phyloP scores from a whole-genome alignment of 2,113 vertebrate species.

The Trichechus manatus region DNA sequence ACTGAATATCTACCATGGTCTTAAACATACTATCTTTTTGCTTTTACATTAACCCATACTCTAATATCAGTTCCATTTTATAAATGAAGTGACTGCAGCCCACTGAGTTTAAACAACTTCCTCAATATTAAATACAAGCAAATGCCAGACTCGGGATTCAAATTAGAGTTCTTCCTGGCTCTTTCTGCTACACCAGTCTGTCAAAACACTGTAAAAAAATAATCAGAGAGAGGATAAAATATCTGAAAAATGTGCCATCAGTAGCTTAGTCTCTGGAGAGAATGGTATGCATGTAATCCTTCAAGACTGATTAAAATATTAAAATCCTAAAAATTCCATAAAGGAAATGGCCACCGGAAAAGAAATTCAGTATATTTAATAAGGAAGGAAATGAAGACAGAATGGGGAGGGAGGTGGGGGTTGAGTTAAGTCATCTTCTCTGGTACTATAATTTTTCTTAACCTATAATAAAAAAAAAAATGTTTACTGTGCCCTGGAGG shows the following conservation, averaged over 20 bases:
- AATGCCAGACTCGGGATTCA: neutral
- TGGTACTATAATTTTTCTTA: conserved; percentile 63
- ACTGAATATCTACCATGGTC: neutral
- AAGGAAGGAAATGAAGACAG: conserved; percentile 48
- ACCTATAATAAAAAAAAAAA: conserved; percentile 55
- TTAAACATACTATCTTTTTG: conserved; percentile 20
- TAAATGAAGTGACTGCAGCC: neutral
- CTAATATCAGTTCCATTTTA: neutral
- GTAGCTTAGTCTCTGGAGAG: neutral
- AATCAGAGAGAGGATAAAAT: neutral
- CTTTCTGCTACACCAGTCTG: neutral
- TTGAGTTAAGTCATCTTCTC: conserved; percentile 9
- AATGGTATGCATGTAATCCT: neutral
- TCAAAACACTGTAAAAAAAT: neutral
- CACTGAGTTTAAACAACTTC: neutral
- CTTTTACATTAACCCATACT: neutral
- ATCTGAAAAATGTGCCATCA: neutral
- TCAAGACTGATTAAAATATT: conserved; percentile 47
- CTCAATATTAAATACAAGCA: neutral
- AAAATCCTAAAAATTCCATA: conserved; percentile 54
- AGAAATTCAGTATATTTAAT: conserved; percentile 43
- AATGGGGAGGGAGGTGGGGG: neutral
- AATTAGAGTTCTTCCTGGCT: neutral
- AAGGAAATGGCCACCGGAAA: conserved; percentile 51
- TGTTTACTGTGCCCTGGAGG: neutral